Evolutionary conservation across 2,797 vertebrate species (phyloP).

Genomic region (Hydrolagus colliei): DNA sequence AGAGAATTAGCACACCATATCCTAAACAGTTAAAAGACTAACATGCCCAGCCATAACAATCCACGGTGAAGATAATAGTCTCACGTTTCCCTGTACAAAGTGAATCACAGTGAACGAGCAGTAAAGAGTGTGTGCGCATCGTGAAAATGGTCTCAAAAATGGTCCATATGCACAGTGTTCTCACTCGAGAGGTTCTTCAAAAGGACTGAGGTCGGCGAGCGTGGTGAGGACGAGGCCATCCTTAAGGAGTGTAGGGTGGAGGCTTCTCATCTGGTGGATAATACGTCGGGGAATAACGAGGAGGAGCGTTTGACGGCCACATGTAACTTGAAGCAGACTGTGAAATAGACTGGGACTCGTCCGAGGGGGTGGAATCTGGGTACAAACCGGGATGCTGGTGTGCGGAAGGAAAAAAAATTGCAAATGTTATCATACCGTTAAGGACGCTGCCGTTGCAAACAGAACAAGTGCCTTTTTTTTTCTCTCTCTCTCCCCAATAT

Average conservation of each 20-base stretch:
- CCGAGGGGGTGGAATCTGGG: slow-evolving; percentile 70
- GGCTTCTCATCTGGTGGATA: slow-evolving; percentile 93
- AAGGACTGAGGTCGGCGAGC: background rate
- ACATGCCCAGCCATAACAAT: slow-evolving; percentile 9
- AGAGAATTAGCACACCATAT: slow-evolving; percentile 8
- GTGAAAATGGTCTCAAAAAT: background rate
- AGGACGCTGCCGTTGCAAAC: too few relatives aligned
- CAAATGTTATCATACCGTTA: background rate
- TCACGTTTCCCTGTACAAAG: slow-evolving; percentile 8
- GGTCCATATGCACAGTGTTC: background rate
- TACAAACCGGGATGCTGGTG: slow-evolving; percentile 76
- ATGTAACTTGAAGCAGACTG: slow-evolving; percentile 85
- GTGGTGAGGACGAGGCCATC: too few relatives aligned
- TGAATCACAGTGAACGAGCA: background rate
- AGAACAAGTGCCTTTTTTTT: too few relatives aligned
- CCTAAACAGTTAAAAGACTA: slow-evolving; percentile 6
- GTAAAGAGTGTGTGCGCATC: too few relatives aligned
- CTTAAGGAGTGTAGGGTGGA: slow-evolving; percentile 87
- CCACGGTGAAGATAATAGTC: slow-evolving; percentile 2
- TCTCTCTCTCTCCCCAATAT: too few relatives aligned
- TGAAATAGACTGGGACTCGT: slow-evolving; percentile 69
- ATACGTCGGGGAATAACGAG: slow-evolving; percentile 88
- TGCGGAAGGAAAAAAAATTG: slow-evolving; percentile 38
- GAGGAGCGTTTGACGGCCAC: slow-evolving; percentile 83
- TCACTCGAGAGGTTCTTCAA: background rate